Base-by-base conservation (phyloP, 2,888 invertebrate species). In the Pasiphila rectangulata region DNA sequence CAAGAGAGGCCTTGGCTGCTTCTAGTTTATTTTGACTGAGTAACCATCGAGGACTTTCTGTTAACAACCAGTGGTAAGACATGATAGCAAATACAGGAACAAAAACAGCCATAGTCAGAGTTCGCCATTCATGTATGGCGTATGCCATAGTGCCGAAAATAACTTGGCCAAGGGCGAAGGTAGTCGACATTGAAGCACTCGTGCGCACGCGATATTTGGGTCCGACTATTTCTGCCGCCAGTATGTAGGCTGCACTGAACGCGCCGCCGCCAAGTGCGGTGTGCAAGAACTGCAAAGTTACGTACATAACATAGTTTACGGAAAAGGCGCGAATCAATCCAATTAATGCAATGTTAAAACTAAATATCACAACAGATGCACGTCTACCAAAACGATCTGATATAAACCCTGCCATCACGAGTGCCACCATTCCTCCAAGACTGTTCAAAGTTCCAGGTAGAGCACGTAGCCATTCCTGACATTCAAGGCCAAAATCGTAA, bases 41-140 rank as follows among this genome's bases (percentile, higher is more conserved):
- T 16, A 95, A 81, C 95, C 96, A 96, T 51, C 95, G 90, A 29
- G 93, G 90, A 40, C 94, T 94, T 78, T 94, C 94, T 0, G 93
- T 92, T 20, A 93, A 74, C 19, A 93, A 64, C 92, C 93, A 93
- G 46, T 91, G 89, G 63, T 94, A 93, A 5, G 90, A 78, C 17
- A 95, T 63, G 32, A 94, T 82, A 0, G 94, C 66, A 44, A 94
- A 79, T 2, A 92, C 90, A 0, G 95, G 95, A 1, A 90, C 78
- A 66, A 94, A 95, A 15, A 94, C 73, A 5, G 92, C 89, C 44
- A 93, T 79, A 19, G 94, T 90, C 7, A 93, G 79, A 45, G 81
- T 77, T 58, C 93, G 91, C 95, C 96, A 96, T 57, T 93, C 90
- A 38, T 89, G 89, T n/a, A 91, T 83, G 44, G 86, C 83, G 82